Percentiles rank a stretch among this genome's conserved stretches.
Conservation (phyloP, 2,113 vertebrate genomes). For the Rostratula benghalensis region DNA sequence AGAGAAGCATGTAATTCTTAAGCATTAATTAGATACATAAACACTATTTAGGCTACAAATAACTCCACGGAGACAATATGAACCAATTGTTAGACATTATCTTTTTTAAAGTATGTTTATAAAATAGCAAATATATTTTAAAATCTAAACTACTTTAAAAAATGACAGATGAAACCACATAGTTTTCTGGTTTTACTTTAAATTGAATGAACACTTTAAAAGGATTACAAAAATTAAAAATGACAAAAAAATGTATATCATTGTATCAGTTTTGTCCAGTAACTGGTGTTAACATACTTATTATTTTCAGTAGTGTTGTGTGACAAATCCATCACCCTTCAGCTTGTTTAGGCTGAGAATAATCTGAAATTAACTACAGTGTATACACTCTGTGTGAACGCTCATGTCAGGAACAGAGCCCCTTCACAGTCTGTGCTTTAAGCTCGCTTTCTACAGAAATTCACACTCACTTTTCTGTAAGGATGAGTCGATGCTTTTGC, state of each 20-base stretch:
- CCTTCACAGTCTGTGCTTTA: background rate
- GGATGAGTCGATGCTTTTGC: background rate
- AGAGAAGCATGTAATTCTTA: background rate
- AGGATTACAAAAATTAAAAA: background rate
- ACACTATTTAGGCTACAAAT: background rate
- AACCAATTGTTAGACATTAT: background rate
- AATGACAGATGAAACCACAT: background rate
- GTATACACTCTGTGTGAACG: fast-evolving
- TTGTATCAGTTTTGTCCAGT: background rate
- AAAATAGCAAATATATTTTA: background rate
- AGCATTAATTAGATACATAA: background rate
- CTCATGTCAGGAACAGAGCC: background rate
- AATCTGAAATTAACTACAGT: background rate
- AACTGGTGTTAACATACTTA: background rate
- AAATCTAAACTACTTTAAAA: background rate
- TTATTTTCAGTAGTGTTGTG: background rate
- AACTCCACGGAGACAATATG: background rate
- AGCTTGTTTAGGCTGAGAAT: background rate
- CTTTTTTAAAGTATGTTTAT: background rate
- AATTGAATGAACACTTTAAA: background rate
- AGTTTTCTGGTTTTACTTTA: background rate
- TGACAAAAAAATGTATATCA: background rate
- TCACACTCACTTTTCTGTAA: background rate
- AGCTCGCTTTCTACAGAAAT: background rate
- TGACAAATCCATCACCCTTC: background rate